Conservation (phyloP, 2,797 vertebrate species). For the Micrastur ruficollis region DNA sequence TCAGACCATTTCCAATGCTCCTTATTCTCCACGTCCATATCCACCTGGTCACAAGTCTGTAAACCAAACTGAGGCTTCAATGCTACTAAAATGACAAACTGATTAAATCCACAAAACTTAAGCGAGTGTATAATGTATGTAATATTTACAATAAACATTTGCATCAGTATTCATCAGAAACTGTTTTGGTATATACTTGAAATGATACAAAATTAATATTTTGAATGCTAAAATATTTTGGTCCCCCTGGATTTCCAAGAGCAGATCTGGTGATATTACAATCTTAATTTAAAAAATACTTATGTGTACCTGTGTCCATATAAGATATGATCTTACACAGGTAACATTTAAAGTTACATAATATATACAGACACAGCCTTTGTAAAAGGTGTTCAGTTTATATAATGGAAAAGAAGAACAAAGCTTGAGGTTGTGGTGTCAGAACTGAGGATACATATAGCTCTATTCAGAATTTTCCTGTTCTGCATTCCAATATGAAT, state of each 20-base stretch:
- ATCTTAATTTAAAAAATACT: slow-evolving; percentile 68
- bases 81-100: neutral
- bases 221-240: slow-evolving; percentile 76
- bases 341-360: slow-evolving; percentile 56
- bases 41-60: neutral
- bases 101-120: slow-evolving; percentile 14
- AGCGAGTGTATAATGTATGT: neutral
- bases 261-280: slow-evolving; percentile 69
- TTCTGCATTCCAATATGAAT: neutral
- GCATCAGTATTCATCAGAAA: slow-evolving; percentile 66
- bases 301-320: slow-evolving; percentile 41
- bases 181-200: slow-evolving; percentile 73
- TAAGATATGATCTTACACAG: slow-evolving; percentile 67
- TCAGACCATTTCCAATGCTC: neutral
- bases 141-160: slow-evolving; percentile 61
- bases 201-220: slow-evolving; percentile 75
- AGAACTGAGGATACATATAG: neutral
- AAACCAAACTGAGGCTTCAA: slow-evolving; percentile 52
- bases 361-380: slow-evolving; percentile 68
- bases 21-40: neutral
- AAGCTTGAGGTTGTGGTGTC: slow-evolving; percentile 46
- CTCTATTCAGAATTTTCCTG: slow-evolving; percentile 13
- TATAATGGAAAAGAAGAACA: slow-evolving; percentile 61
- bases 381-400: slow-evolving; percentile 60
- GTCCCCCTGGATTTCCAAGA: slow-evolving; percentile 78